Base-by-base conservation (phyloP, 2,888 invertebrate genomes). In the Phania funesta region DNA sequence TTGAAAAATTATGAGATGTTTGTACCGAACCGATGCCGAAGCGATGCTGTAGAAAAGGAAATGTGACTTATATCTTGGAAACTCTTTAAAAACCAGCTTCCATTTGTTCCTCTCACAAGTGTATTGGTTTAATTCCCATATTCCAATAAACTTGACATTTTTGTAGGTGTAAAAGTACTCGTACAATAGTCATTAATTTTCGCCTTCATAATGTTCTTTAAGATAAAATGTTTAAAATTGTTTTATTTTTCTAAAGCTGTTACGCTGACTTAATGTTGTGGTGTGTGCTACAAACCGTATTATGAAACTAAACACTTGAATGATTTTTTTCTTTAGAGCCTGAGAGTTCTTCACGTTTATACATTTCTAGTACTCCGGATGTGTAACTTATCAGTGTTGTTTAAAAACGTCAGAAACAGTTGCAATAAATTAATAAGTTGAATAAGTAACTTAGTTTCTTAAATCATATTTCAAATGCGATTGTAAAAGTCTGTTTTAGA, bases 91-190 rank as follows among this genome's bases (percentile, higher is more conserved):
- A n/a, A n/a, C n/a, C n/a, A n/a, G n/a, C n/a, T n/a, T n/a, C n/a
- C n/a, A n/a, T n/a, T n/a, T n/a, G n/a, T n/a, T n/a, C n/a, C n/a
- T n/a, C n/a, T n/a, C n/a, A n/a, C n/a, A n/a, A n/a, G n/a, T n/a
- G n/a, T n/a, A n/a, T n/a, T n/a, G n/a, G n/a, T n/a, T n/a, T n/a
- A n/a, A n/a, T n/a, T n/a, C n/a, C n/a, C n/a, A n/a, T n/a, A n/a
- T n/a, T n/a, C n/a, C n/a, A n/a, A n/a, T n/a, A 67, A 60, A 73
- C 68, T 80, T 80, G 75, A 75, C 41, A 75, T 70, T 70, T 80
- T 65, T 58, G 70, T 80, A 75, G 80, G 65, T 75, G 75, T 75
- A n/a, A n/a, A n/a, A n/a, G n/a, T n/a, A n/a, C n/a, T n/a, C n/a
- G n/a, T n/a, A 50, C 44, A 60, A 50, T 50, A 50, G 48, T 48